Percentiles rank a stretch among this genome's conserved stretches.
Conservation (phyloP, 2,113 vertebrate genomes). For the Calyptomena viridis region DNA sequence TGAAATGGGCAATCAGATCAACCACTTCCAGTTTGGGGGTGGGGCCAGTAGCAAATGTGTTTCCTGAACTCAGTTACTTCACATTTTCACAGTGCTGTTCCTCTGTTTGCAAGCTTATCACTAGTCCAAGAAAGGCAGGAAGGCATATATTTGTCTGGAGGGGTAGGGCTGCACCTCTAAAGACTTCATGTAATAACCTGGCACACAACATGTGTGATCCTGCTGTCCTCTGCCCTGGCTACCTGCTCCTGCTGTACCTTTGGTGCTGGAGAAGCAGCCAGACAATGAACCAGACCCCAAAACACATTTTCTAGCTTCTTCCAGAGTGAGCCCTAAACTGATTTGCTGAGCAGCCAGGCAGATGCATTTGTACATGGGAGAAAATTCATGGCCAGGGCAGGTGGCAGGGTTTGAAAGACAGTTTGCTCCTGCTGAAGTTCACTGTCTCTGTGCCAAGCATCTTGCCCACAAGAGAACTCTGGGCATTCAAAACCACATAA, state of each 20-base stretch:
- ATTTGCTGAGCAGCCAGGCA: background rate
- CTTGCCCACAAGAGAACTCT: rapidly evolving
- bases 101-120: background rate
- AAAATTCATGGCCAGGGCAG: background rate
- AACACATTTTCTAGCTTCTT: background rate
- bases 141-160: background rate
- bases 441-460: background rate
- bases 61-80: background rate
- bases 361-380: background rate
- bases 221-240: background rate
- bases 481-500: background rate
- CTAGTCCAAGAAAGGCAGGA: background rate
- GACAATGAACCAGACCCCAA: background rate
- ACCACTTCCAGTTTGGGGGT: background rate
- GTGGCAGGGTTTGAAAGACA: background rate
- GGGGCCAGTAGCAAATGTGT: background rate
- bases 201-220: background rate
- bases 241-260: background rate
- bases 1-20: background rate
- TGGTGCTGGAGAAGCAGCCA: background rate
- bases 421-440: background rate
- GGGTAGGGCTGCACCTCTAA: background rate
- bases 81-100: background rate
- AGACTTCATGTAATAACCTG: background rate
- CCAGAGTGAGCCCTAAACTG: background rate